Evolutionary conservation across 1,140 invertebrate species (phyloP), one percentile per base, ranked within the genome.

Genomic region (Hyles vespertilio): DNA sequence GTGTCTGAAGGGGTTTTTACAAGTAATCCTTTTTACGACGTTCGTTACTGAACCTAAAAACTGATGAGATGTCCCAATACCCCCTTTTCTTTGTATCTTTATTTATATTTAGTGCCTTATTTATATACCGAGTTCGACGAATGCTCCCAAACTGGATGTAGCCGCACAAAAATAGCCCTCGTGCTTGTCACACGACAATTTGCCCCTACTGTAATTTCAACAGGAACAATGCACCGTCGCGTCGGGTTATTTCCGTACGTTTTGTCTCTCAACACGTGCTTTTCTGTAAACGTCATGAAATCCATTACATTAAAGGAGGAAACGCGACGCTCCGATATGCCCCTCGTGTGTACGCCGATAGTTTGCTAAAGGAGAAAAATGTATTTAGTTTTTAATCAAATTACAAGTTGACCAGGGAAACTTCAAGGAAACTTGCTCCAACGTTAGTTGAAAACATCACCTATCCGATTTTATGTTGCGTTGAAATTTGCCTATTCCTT

Each of bases 111-210:
- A 65, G 64, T 65, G 55, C 52, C 34, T 67, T 74, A 73, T 77
- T 70, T 72, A 73, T 73, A 71, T 66, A 51, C 63, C 53, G 62
- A 65, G 61, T 61, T 57, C 61, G 60, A 65, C 58, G 65, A 68
- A 69, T 65, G 63, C 57, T 62, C 67, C 67, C 67, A 74, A 75
- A 72, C 67, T 68, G 67, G 70, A 74, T 59, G 68, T 66, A 63
- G 58, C 52, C 68, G 64, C 65, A 69, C 72, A 65, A 65, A 72
- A 76, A 76, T 79, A 78, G 68, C 66, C 65, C 46, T 34, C 36
- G 58, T 64, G 60, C 59, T 63, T 72, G 69, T 79, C 71, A 63
- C 71, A 61, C 66, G 70, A 71, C 72, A 73, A 73, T 77, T 74
- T 65, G 67, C 56, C 56, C 47, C 65, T 63, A 44, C 36, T 44